Evolutionary conservation across 2,113 vertebrate genomes (phyloP), one percentile per base, ranked within the genome.

Genomic region (Penelope pileata): DNA sequence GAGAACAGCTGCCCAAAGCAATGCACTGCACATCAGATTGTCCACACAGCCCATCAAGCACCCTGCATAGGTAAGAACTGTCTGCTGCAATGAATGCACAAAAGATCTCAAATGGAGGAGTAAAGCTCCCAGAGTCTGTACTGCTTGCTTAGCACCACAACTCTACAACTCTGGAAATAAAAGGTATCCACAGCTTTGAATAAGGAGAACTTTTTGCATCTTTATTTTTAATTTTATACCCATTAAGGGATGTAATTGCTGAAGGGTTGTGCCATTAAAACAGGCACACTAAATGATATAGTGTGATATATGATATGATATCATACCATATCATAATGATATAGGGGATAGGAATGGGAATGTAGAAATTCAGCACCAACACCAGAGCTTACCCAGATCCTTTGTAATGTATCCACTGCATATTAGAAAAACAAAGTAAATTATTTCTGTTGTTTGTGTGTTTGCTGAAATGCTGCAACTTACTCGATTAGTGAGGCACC

Each of bases 221-320:
- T 92, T 87, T 83, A 54, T 83, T 94, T 88, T 94, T 86, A 77
- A 64, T 62, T 66, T 88, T 53, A n/a, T 63, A 34, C 26, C 47
- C 27, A 5, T 63, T 74, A 67, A 80, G 7, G 18, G 24, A 60
- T n/a, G 5, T 34, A 69, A 59, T 7, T 23, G 7, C 40, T 38
- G 38, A 83, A 80, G 18, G 7, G 32, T 54, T 38, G 18, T 27
- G 51, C 56, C 4, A 1, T 59, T 84, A 73, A 72, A 81, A 60
- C 6, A 67, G 21, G 29, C 47, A 67, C 22, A 63, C 17, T 72
- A 67, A 87, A 72, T 34, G 5, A 63, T 17, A 43, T n/a, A n/a
- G n/a, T n/a, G n/a, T n/a, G n/a, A n/a, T n/a, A n/a, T n/a, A n/a
- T n/a, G n/a, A n/a, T n/a, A n/a, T n/a, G n/a, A n/a, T n/a, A n/a